Evolutionary conservation across 2,113 vertebrate genomes (phyloP), one percentile per base, ranked within the genome.

Genomic region (Isichthys henryi): DNA sequence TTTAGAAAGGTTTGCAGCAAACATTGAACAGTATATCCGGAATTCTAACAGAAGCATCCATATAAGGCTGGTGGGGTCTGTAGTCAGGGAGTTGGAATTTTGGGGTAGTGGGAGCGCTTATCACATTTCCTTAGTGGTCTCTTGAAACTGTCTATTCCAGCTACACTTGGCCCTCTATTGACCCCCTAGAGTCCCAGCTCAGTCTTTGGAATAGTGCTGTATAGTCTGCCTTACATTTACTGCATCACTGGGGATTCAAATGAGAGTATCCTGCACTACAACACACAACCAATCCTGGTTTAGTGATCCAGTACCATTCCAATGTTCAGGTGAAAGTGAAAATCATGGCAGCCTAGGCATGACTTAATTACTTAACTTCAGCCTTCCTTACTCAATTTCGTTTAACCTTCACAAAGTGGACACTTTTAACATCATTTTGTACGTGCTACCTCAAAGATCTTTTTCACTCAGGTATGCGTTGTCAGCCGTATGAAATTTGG

Each of bases 71-170:
- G n/a, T 17, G 49, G 17, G 74, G 31, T 31, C 88, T 56, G 15
- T 56, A 50, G 10, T 11, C 11, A 50, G 21, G 35, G 74, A 62
- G 49, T 11, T 50, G 31, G 70, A 49, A 53, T 52, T 82, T 45
- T 27, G 31, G 35, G 62, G 62, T 35, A 88, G n/a, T 49, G 62
- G 62, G n/a, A 5, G 19, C 56, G 74, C 88, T 89, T 89, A 89
- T 89, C 88, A 56, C 5, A 43, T 35, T 82, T 89, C 21, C 31
- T 89, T 82, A 83, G 88, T 74, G 74, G 88, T 50, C 88, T 82
- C 49, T 89, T 53, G 27, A 56, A 82, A 31, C 27, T 50, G 50
- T 15, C 49, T 82, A 35, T 9, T 48, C n/a, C 31, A 49, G 31
- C 35, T 70, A 53, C 48, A 31, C 31, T 19, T 49, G n/a, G 19